A percentile compares a stretch with the other conserved stretches of the same genome.
Evolutionary conservation across 1,140 invertebrate species (phyloP).

Genomic region (Ceratosolen solmsi): DNA sequence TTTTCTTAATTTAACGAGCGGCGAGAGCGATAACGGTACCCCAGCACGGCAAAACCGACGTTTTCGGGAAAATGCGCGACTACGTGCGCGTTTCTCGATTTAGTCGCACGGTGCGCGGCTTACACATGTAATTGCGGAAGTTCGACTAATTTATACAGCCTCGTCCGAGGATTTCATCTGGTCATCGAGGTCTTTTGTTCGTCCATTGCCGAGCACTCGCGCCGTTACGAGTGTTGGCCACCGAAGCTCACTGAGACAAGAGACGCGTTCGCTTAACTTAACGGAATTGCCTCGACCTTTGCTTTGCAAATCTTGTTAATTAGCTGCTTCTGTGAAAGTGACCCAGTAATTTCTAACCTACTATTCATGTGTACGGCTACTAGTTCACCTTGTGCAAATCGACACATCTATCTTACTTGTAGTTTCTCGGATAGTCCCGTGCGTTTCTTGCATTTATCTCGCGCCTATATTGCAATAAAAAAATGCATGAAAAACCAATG

Average conservation of each 20-base stretch:
- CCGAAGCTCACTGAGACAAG: not conserved
- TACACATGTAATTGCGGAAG: constrained; percentile 13
- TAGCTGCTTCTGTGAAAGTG: not conserved
- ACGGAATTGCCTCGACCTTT: not conserved
- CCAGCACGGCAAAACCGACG: constrained; percentile 24
- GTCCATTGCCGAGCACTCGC: not conserved
- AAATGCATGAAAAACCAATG: too few species aligned
- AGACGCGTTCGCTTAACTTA: not conserved
- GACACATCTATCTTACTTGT: not conserved
- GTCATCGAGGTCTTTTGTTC: not conserved
- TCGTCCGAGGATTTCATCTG: not conserved
- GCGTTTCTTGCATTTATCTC: too few species aligned
- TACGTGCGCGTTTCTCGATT: not conserved
- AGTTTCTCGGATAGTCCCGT: not conserved
- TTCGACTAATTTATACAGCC: constrained; percentile 24
- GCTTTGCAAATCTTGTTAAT: not conserved
- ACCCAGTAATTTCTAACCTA: constrained; percentile 5
- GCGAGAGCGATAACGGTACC: constrained; percentile 44
- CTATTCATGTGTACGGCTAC: not conserved
- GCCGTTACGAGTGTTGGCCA: not conserved
- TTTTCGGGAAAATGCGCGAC: not conserved
- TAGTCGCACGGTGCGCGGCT: not conserved
- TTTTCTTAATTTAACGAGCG: constrained; percentile 30
- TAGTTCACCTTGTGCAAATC: not conserved
- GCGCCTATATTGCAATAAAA: too few species aligned